A percentile compares a stretch with the other conserved stretches of the same genome.
Evolutionary conservation across 2,113 vertebrate genomes (phyloP).

Genomic region (Vulpes lagopus): DNA sequence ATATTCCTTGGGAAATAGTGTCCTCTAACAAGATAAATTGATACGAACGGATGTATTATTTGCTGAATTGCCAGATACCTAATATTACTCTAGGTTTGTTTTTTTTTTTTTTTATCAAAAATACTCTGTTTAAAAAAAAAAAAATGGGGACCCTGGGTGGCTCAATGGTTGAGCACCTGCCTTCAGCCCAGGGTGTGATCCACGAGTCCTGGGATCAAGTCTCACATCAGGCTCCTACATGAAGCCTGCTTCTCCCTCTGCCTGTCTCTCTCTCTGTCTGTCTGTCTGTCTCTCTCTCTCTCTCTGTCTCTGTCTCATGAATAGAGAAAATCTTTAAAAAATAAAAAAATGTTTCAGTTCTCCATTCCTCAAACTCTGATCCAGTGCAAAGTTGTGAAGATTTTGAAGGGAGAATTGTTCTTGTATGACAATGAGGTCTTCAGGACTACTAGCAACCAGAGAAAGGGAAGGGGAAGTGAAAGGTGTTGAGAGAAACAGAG

Average conservation of each 20-base stretch:
- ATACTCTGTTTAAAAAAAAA: not conserved
- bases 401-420: not conserved
- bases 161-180: no score
- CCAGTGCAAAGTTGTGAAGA: not conserved
- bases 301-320: no score
- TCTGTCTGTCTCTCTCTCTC: no score
- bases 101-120: not conserved
- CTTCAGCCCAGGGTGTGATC: no score
- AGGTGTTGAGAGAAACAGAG: not conserved
- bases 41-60: not conserved
- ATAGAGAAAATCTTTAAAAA: not conserved
- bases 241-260: no score
- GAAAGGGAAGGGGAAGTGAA: not conserved
- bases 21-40: not conserved
- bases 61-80: conserved; percentile 19
- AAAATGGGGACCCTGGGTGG: no score
- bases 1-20: not conserved
- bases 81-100: not conserved
- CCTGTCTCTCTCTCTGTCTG: no score
- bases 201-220: no score
- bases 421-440: not conserved
- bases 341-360: not conserved
- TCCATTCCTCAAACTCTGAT: conserved; percentile 4
- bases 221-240: no score
- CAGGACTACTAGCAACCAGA: not conserved